Conservation (phyloP, 2,113 vertebrate species). For the Dromiciops gliroides region DNA sequence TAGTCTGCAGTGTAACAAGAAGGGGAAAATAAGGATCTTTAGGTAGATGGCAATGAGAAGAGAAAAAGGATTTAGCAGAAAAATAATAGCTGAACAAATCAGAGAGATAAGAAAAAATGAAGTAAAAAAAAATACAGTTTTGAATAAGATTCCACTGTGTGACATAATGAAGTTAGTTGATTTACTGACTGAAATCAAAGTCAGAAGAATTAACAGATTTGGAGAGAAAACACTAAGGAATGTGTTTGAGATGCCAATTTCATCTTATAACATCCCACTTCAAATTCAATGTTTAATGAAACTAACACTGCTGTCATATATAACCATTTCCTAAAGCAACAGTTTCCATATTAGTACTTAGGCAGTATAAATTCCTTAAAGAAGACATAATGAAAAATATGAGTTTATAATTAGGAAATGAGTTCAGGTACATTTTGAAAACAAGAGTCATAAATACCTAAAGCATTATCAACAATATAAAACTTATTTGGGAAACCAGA, state of each 20-base stretch:
- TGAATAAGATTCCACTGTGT: background rate
- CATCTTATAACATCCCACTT: background rate
- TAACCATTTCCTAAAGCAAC: background rate
- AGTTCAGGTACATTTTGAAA: background rate
- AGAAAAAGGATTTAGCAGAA: background rate
- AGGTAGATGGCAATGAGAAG: background rate
- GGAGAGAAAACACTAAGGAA: background rate
- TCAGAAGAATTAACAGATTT: background rate
- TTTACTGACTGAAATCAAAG: background rate
- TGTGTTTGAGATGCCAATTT: background rate
- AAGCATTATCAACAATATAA: background rate
- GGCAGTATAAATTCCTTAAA: background rate
- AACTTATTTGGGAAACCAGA: background rate
- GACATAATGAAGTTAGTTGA: background rate
- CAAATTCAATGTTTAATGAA: background rate
- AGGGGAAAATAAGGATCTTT: background rate
- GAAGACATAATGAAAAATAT: background rate
- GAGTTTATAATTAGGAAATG: background rate
- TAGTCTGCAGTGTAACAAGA: background rate
- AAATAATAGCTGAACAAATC: background rate
- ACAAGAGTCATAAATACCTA: background rate
- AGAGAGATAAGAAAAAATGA: background rate
- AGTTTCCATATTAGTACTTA: background rate
- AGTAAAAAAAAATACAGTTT: background rate
- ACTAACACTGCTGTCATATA: background rate